Percentiles rank a stretch among this genome's conserved stretches.
These are phyloP conservation scores for Charaxes varanes DNA, from an alignment of 1,140 invertebrate genomes.

Conservation along the genomic window DNA sequence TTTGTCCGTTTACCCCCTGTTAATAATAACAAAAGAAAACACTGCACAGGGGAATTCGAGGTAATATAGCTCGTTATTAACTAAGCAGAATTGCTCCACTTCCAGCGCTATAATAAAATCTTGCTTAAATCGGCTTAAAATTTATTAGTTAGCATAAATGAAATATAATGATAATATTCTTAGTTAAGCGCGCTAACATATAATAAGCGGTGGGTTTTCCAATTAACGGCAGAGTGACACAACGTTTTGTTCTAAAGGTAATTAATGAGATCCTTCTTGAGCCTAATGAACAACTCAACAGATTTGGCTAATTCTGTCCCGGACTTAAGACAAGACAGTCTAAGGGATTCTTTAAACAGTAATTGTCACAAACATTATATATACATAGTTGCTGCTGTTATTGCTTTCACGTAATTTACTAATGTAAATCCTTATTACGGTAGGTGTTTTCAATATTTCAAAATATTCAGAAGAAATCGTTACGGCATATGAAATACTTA, in stretches of 20 bases:
- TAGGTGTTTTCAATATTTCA: too few relatives aligned
- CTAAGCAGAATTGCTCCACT: too few relatives aligned
- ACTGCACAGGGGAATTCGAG: too few relatives aligned
- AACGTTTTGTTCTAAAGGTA: slow-evolving; percentile 40
- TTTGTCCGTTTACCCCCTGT: too few relatives aligned
- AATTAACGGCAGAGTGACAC: slow-evolving; percentile 43
- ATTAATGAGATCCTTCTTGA: slow-evolving; percentile 41
- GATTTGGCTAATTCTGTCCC: slow-evolving; percentile 18
- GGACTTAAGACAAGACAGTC: not conserved
- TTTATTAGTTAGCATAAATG: slow-evolving; percentile 3
- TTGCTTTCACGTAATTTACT: too few relatives aligned
- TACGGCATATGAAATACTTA: too few relatives aligned
- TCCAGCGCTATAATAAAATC: not conserved
- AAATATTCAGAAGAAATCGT: too few relatives aligned
- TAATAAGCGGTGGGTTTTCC: slow-evolving; percentile 27
- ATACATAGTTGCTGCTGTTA: not conserved
- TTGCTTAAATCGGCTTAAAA: not conserved
- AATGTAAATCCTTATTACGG: too few relatives aligned
- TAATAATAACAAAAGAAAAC: too few relatives aligned
- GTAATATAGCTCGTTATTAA: too few relatives aligned
- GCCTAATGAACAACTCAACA: slow-evolving; percentile 23
- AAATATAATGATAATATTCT: too few relatives aligned
- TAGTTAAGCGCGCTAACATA: slow-evolving; percentile 3
- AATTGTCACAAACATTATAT: not conserved
- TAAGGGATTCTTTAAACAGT: not conserved